Evolutionary conservation across 2,797 vertebrate species (phyloP).

Genomic region (Potorous gilbertii): DNA sequence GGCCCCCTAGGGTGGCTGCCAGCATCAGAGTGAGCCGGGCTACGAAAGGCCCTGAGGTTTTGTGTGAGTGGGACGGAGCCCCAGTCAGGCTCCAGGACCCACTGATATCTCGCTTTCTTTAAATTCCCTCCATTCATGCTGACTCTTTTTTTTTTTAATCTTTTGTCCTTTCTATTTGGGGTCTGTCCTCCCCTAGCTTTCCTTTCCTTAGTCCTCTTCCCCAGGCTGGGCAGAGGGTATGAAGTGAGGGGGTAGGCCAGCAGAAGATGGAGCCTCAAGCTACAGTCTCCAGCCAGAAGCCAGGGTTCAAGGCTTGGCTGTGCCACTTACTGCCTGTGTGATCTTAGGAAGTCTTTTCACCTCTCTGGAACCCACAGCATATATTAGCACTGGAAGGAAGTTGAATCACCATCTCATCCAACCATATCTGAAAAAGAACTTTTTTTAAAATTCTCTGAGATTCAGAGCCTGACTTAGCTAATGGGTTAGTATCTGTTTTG

Average conservation of each 20-base stretch:
- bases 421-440: background rate
- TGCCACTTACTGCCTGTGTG: background rate
- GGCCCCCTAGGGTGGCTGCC: slow-evolving; percentile 91
- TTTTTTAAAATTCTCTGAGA: background rate
- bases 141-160: slow-evolving; percentile 85
- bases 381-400: background rate
- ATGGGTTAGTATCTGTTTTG: background rate
- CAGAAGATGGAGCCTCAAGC: background rate
- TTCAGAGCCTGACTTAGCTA: background rate
- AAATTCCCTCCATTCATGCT: slow-evolving; percentile 77
- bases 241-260: slow-evolving; percentile 68
- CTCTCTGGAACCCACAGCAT: background rate
- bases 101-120: slow-evolving; percentile 83
- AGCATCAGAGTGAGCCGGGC: slow-evolving; percentile 82
- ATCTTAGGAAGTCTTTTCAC: background rate
- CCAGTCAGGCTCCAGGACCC: slow-evolving; percentile 83
- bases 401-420: background rate
- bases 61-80: slow-evolving; percentile 90
- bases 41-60: slow-evolving; percentile 83
- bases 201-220: slow-evolving; percentile 78
- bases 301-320: background rate
- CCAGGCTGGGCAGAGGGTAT: slow-evolving; percentile 22
- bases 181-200: slow-evolving; percentile 57
- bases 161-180: background rate
- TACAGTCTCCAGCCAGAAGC: background rate